Percentiles rank a stretch among this genome's conserved stretches.
These are phyloP conservation scores for Pandemis corylana DNA, from an alignment of 2,888 invertebrate genomes.

Conservation along the genomic window DNA sequence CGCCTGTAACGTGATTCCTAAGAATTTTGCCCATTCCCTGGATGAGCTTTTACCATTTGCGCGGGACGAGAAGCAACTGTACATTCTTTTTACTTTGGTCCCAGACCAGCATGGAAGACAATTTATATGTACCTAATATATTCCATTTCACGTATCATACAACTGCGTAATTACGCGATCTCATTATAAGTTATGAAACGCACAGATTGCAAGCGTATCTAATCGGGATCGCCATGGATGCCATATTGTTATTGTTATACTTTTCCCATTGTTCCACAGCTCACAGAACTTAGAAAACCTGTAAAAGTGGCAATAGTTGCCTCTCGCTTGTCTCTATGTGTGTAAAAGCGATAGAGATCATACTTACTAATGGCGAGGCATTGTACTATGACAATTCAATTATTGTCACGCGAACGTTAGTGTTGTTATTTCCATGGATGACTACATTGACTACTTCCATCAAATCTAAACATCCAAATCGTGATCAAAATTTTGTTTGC, in stretches of 20 bases:
- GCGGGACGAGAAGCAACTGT: too few relatives aligned
- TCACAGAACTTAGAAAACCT: conserved; percentile 11
- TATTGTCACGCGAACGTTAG: neutral
- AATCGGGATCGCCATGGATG: conserved; percentile 19
- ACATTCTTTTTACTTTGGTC: too few relatives aligned
- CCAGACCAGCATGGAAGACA: too few relatives aligned
- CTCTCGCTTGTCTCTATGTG: conserved; percentile 21
- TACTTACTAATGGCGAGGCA: neutral
- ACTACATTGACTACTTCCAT: neutral
- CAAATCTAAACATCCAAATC: too few relatives aligned
- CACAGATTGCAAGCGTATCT: conserved; percentile 20
- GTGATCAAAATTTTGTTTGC: too few relatives aligned
- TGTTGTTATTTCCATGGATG: neutral
- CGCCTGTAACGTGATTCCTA: too few relatives aligned
- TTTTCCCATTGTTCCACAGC: conserved; percentile 41
- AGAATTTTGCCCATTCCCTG: too few relatives aligned
- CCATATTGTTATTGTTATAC: conserved; percentile 31
- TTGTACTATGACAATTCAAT: neutral
- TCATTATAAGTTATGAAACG: conserved; percentile 9
- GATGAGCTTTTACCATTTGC: too few relatives aligned
- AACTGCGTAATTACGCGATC: conserved; percentile 2
- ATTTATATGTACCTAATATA: too few relatives aligned
- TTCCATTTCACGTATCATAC: neutral
- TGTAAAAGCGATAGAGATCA: neutral
- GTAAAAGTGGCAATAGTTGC: conserved; percentile 15